phyloP scores from a whole-genome alignment of 2,113 vertebrate genomes.

The Trematomus loennbergii region DNA sequence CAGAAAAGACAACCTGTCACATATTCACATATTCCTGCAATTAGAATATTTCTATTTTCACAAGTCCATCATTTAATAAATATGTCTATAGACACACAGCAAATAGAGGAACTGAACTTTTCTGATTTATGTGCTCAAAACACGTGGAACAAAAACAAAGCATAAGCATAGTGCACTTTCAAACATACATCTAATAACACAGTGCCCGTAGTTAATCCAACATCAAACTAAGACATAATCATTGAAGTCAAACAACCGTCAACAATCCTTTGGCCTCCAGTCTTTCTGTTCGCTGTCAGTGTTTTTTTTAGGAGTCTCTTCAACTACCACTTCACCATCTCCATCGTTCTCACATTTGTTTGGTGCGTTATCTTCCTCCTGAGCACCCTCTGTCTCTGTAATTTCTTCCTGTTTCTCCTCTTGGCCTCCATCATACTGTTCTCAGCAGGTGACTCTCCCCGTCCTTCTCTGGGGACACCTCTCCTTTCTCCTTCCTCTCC shows the following conservation, averaged over 20 bases:
- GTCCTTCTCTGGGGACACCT: conserved; percentile 33
- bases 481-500: conserved; percentile 41
- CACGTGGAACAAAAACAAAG: conserved; percentile 16
- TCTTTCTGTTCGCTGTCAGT: conserved; percentile 22
- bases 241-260: conserved; percentile 8
- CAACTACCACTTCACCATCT: conserved; percentile 27
- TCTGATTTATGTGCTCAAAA: conserved; percentile 19
- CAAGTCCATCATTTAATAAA: background rate
- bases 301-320: conserved; percentile 53
- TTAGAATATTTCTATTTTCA: background rate
- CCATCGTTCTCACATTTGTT: conserved; percentile 38
- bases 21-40: background rate
- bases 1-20: background rate
- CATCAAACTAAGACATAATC: conserved; percentile 64
- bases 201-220: conserved; percentile 13
- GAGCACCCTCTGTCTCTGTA: conserved; percentile 33
- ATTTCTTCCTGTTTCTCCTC: conserved; percentile 51
- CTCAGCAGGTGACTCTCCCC: conserved; percentile 36
- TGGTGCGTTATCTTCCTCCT: conserved; percentile 23
- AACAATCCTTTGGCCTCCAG: conserved; percentile 56
- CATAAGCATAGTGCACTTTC: background rate
- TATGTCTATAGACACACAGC: conserved; percentile 23
- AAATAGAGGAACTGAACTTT: background rate
- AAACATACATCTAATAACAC: conserved; percentile 34
- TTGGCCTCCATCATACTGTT: background rate